phyloP scores from a whole-genome alignment of 2,888 invertebrate species.

The Rutpela maculata region DNA sequence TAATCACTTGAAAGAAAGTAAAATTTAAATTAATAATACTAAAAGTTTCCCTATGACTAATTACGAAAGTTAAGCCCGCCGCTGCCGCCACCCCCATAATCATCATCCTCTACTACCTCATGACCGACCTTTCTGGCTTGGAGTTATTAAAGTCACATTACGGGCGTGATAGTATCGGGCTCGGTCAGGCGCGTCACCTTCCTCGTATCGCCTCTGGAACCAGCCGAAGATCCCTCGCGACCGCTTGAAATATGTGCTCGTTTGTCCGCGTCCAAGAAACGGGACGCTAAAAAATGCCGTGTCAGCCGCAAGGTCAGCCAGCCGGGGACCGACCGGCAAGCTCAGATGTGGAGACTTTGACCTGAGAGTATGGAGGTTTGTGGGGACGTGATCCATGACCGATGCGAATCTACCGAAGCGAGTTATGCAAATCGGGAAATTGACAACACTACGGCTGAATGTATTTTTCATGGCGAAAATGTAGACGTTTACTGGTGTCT shows the following conservation, averaged over 20 bases:
- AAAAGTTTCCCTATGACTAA: slow-evolving; percentile 14
- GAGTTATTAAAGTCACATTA: slow-evolving; percentile 39
- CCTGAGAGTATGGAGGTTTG: slow-evolving; percentile 26
- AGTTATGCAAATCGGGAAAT: slow-evolving; percentile 28
- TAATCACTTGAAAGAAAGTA: neutral
- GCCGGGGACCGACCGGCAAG: slow-evolving; percentile 40
- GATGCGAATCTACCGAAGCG: slow-evolving; percentile 17
- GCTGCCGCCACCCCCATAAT: slow-evolving; percentile 18
- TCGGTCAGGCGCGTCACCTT: slow-evolving; percentile 7
- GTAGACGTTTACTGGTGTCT: neutral
- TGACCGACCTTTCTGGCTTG: slow-evolving; percentile 21
- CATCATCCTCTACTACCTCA: slow-evolving; percentile 22
- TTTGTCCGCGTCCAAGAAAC: slow-evolving; percentile 62
- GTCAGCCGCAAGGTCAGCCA: slow-evolving; percentile 64
- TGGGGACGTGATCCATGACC: slow-evolving; percentile 34
- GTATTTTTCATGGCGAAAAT: slow-evolving; percentile 9
- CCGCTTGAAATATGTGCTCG: slow-evolving; percentile 64
- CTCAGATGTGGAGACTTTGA: slow-evolving; percentile 37
- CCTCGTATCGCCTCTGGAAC: slow-evolving; percentile 3
- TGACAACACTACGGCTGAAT: slow-evolving; percentile 15
- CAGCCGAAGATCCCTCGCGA: slow-evolving; percentile 21
- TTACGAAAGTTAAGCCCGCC: slow-evolving; percentile 19
- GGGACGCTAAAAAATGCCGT: slow-evolving; percentile 65
- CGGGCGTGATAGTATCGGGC: slow-evolving; percentile 18
- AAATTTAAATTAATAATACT: slow-evolving; percentile 19